Evolutionary conservation across 2,888 invertebrate genomes (phyloP), one percentile per base, ranked within the genome.

Genomic region (Allygus modestus): DNA sequence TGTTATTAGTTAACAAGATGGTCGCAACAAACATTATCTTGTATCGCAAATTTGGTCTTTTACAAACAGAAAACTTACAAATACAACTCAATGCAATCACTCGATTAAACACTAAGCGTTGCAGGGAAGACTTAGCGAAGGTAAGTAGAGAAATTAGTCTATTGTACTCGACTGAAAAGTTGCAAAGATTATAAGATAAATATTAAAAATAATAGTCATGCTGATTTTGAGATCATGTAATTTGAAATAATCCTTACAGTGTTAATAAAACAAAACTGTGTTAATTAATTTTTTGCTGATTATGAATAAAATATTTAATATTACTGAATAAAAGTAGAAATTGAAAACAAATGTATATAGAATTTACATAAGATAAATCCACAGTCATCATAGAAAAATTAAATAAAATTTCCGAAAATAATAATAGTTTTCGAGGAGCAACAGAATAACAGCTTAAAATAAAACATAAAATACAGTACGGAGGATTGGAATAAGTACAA

Each of bases 1-100:
- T 73, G 73, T 73, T 73, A 73, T 37, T 73, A 73, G 43, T 41
- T 43, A 73, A 73, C 73, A 73, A 41, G 73, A 73, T 73, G 73
- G 41, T 73, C 37, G 73, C 73, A 73, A 37, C 37, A 73, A 73
- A 37, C 37, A 43, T 73, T 9, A 73, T 73, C 41, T 73, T 65
- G 65, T 31, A 28, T 65, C 31, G 43, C 20, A 73, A 73, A 73
- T 73, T 73, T 73, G 73, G 73, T 73, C 73, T 73, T 73, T 73
- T 73, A 73, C 73, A 73, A 73, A 73, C 73, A 73, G 73, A 41
- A 73, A 73, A 73, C 43, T 43, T 73, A 73, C 15, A 73, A 41
- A 28, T 41, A 11, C 15, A 73, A 73, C 73, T 73, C 73, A 41
- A 73, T 41, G 73, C 37, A 73, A 73, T 37, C 73, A 37, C 73